phyloP scores from a whole-genome alignment of 2,113 vertebrate genomes.

The Ictalurus punctatus region DNA sequence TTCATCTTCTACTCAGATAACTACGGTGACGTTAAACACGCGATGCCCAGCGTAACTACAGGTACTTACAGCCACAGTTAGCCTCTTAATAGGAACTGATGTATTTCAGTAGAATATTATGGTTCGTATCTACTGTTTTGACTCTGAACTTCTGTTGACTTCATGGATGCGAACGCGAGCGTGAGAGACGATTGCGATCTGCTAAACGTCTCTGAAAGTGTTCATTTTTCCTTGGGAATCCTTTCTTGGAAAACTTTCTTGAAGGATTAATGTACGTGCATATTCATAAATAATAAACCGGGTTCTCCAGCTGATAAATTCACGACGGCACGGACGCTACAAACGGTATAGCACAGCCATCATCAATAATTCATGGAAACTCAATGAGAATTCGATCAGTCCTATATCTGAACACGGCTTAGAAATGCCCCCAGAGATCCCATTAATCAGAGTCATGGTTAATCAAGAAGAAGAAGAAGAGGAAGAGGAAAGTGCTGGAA shows the following conservation, averaged over 20 bases:
- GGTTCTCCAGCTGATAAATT: constrained; percentile 6
- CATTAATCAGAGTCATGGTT: not conserved
- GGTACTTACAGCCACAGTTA: not conserved
- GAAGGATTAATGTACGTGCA: not conserved
- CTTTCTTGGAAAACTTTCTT: not conserved
- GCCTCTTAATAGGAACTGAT: not conserved
- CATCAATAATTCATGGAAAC: constrained; percentile 39
- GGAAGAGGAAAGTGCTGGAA: not conserved
- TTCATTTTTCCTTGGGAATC: not conserved
- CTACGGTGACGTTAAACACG: not conserved
- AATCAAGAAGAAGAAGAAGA: not conserved
- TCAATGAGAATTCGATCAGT: constrained; percentile 13
- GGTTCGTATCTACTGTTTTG: not conserved
- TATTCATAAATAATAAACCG: not conserved
- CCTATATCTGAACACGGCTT: not conserved
- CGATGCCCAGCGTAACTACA: not conserved
- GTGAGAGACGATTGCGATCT: not conserved
- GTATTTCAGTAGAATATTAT: not conserved
- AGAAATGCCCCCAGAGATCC: not conserved
- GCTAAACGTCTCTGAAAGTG: not conserved
- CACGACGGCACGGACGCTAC: not conserved
- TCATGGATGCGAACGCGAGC: not conserved
- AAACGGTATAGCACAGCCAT: not conserved
- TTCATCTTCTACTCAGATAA: not conserved
- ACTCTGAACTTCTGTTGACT: not conserved